phyloP scores from a whole-genome alignment of 37 sponge, comb jelly and placozoan species.

The Petrosia ficiformis region DNA sequence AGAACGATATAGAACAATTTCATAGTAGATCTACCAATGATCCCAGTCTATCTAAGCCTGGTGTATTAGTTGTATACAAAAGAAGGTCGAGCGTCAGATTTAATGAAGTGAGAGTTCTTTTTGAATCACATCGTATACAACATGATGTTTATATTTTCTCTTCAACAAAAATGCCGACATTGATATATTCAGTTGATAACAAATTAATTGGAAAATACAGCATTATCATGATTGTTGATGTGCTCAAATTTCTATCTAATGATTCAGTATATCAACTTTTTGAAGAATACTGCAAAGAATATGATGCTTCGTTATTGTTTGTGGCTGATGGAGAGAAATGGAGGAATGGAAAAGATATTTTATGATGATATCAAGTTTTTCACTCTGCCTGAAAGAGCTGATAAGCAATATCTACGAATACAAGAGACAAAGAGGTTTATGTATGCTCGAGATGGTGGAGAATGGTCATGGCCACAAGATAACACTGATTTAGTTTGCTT shows the following conservation, averaged over 20 bases:
- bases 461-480: neutral
- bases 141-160: neutral
- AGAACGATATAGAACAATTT: no score
- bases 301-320: neutral
- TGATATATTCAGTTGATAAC: neutral
- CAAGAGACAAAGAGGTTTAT: neutral
- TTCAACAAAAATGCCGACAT: neutral
- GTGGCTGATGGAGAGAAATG: neutral
- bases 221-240: neutral
- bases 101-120: neutral
- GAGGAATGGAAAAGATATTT: neutral
- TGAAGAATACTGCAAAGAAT: neutral
- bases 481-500: neutral
- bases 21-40: no score
- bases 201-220: neutral
- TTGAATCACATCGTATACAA: neutral
- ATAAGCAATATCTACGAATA: neutral
- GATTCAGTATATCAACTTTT: neutral
- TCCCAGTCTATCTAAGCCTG: no score
- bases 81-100: neutral
- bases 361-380: neutral
- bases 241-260: neutral
- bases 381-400: neutral
- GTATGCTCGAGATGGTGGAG: neutral
- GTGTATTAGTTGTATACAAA: slow-evolving; percentile 1